Evolutionary conservation across 2,797 vertebrate genomes (phyloP).

Genomic region (Brachyrhaphis roseni): DNA sequence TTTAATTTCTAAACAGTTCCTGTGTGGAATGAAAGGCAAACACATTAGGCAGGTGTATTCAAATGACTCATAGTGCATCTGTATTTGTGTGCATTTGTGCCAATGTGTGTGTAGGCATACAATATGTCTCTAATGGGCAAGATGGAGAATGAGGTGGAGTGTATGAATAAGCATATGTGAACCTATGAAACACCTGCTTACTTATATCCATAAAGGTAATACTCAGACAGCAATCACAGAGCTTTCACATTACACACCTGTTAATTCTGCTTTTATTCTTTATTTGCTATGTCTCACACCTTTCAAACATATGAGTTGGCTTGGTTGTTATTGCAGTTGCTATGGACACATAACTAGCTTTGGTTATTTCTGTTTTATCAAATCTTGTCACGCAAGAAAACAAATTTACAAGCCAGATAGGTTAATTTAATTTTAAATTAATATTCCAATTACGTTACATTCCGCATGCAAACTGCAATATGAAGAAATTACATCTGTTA

Average conservation of each 20-base stretch:
- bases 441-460: not conserved
- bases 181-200: conserved; percentile 39
- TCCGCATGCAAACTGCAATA: not conserved
- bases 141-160: conserved; percentile 20
- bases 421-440: not conserved
- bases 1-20: conserved; percentile 49
- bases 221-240: conserved; percentile 44
- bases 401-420: not conserved
- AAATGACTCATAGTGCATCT: conserved; percentile 32
- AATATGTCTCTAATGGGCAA: not conserved
- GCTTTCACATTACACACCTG: not conserved
- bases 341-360: not conserved
- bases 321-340: not conserved
- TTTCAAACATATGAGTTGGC: not conserved
- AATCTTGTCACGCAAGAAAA: not conserved
- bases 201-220: conserved; percentile 61
- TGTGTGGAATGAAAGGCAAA: conserved; percentile 47
- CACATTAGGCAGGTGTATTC: conserved; percentile 41
- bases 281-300: conserved; percentile 1
- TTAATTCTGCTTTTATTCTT: not conserved
- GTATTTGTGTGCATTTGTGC: not conserved
- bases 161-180: conserved; percentile 23
- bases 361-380: not conserved
- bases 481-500: not conserved
- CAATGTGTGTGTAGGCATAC: not conserved